Percentiles rank a stretch among this genome's conserved stretches.
Conservation (phyloP, 2,113 vertebrate genomes). For the Asarcornis scutulata region DNA sequence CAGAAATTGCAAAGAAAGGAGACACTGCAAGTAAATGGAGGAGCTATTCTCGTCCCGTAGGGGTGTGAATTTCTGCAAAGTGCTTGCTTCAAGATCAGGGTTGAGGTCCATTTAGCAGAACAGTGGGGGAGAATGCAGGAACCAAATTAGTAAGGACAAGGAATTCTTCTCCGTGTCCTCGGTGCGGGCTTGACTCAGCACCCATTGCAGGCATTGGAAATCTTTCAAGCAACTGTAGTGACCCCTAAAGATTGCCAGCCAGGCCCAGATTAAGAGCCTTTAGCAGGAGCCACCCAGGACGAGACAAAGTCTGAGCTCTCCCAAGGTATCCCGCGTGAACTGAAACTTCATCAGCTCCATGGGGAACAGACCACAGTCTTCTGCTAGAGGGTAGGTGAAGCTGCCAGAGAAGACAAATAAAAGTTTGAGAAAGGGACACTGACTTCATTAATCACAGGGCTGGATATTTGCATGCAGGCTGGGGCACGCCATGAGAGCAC, state of each 20-base stretch:
- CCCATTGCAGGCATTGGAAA: neutral
- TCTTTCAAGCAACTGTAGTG: neutral
- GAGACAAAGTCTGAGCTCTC: neutral
- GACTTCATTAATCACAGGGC: neutral
- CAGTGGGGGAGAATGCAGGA: conserved; percentile 22
- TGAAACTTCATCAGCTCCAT: neutral
- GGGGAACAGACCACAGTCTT: neutral
- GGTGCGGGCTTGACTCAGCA: neutral
- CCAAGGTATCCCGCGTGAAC: neutral
- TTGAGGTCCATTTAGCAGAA: conserved; percentile 54
- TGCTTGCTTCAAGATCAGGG: conserved; percentile 7
- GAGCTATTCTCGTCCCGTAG: neutral
- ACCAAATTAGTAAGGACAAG: neutral
- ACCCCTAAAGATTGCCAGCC: neutral
- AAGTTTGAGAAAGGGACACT: neutral
- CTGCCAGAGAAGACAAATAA: neutral
- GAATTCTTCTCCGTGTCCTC: neutral
- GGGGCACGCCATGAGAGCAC: accelerated
- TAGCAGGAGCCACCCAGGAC: neutral
- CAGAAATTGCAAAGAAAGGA: neutral
- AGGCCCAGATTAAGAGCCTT: neutral
- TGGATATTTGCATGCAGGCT: neutral
- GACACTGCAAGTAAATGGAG: conserved; percentile 8
- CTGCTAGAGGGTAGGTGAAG: neutral
- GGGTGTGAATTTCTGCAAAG: conserved; percentile 11